Base-by-base conservation (phyloP, 1,140 invertebrate species). In the Bombus sylvicola region DNA sequence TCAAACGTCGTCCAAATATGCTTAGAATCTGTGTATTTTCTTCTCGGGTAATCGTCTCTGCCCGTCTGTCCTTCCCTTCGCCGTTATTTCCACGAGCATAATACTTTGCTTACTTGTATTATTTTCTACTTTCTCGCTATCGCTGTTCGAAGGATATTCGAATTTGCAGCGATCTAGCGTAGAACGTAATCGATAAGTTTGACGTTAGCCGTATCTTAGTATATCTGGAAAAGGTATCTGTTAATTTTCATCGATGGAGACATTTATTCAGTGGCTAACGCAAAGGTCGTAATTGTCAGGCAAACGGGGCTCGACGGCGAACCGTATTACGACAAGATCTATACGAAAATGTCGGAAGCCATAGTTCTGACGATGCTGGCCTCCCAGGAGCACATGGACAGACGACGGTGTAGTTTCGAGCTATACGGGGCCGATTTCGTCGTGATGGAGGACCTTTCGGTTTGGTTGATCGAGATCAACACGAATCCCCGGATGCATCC, bases 381-480 rank as follows among this genome's bases (percentile, higher is more conserved):
- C 3, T 96, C 98, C 47, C 98, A 99, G 92, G 97, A 97, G 85
- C 95, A 96, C 39, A 97, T 98, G 88, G 97, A 97, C 73, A 95
- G 96, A 34, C 96, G 97, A 85, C 97, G 97, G 87, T 98, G 98
- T 91, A 97, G 97, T 87, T 99, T 99, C 94, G 98, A 99, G 94
- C 72, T 99, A 31, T 99, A 98, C 92, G 98, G 98, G 12, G 98
- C 98, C 66, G 98, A 99, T 95, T 99, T 99, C 93, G 97, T 99
- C 96, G 92, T 97, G 28, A 97, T 98, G 87, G 97, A 98, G 91
- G 97, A 98, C 91, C 97, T 97, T 79, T 96, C 97, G 84, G 98
- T 98, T 0, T 99, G 98, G 97, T 94, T 99, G 69, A 98, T 99
- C 88, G 98, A 99, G 95, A 99, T 99, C 85, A 99, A 99, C 95